phyloP scores from a whole-genome alignment of 1,140 invertebrate species.

The Trachelipus rathkii region DNA sequence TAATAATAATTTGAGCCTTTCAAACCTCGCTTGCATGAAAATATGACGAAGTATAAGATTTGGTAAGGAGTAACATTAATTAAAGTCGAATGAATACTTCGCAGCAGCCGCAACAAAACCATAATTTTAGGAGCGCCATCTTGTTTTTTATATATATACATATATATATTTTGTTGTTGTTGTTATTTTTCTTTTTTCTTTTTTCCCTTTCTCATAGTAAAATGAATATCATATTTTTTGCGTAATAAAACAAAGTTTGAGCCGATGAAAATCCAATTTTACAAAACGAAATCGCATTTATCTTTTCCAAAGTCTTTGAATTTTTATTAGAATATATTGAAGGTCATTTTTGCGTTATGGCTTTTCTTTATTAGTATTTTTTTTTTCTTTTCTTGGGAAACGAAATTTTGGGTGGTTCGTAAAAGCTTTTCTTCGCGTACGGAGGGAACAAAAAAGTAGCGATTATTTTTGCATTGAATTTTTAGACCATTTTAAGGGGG shows the following conservation, averaged over 20 bases:
- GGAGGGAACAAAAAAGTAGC: neutral
- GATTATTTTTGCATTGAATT: neutral
- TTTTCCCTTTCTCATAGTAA: neutral
- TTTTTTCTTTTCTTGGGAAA: too few species aligned
- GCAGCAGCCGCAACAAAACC: too few species aligned
- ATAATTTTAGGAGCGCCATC: too few species aligned
- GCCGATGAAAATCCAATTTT: neutral
- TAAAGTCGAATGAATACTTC: neutral
- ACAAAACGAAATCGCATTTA: neutral
- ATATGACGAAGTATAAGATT: neutral
- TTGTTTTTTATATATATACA: too few species aligned
- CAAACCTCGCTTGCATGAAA: too few species aligned
- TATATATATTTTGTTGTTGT: too few species aligned
- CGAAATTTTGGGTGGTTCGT: neutral
- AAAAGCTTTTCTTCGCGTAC: neutral
- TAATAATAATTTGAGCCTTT: too few species aligned
- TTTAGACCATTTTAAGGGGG: neutral
- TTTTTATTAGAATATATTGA: slow-evolving; percentile 13
- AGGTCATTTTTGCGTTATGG: neutral
- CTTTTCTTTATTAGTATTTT: too few species aligned
- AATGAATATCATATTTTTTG: neutral
- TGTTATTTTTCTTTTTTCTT: too few species aligned
- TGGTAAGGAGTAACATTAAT: neutral
- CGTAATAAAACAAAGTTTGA: slow-evolving; percentile 4
- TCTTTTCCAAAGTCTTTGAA: neutral